Conservation (phyloP, 2,888 invertebrate species). For the Limnephilus rhombicus region DNA sequence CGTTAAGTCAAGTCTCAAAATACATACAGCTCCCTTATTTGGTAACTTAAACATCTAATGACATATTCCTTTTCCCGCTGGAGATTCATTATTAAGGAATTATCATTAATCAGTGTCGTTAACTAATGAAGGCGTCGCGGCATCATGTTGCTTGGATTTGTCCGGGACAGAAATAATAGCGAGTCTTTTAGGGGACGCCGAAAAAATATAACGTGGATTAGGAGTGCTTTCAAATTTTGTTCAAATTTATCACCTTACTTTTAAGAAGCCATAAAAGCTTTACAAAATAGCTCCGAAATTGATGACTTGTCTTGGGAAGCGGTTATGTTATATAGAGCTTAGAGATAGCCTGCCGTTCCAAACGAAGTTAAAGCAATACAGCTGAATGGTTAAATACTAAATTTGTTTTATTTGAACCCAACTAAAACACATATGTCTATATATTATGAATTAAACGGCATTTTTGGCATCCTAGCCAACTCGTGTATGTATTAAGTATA, state of each 20-base stretch:
- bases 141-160: slow-evolving; percentile 25
- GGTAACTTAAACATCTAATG: slow-evolving; percentile 6
- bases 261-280: not conserved
- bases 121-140: slow-evolving; percentile 27
- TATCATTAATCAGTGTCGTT: slow-evolving; percentile 28
- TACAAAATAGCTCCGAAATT: not conserved
- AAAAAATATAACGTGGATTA: not conserved
- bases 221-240: not conserved
- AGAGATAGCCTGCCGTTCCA: no score
- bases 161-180: not conserved
- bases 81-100: slow-evolving; percentile 11
- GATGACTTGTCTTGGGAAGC: not conserved
- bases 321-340: not conserved
- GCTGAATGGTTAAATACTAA: no score
- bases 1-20: not conserved
- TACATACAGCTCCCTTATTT: slow-evolving; percentile 9
- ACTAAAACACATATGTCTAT: no score
- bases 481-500: no score
- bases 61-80: not conserved
- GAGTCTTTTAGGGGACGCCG: not conserved
- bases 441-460: no score
- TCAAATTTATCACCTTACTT: not conserved
- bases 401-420: no score
- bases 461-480: no score
- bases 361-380: no score